Conservation (phyloP, 2,113 vertebrate genomes). For the Sander vitreus region DNA sequence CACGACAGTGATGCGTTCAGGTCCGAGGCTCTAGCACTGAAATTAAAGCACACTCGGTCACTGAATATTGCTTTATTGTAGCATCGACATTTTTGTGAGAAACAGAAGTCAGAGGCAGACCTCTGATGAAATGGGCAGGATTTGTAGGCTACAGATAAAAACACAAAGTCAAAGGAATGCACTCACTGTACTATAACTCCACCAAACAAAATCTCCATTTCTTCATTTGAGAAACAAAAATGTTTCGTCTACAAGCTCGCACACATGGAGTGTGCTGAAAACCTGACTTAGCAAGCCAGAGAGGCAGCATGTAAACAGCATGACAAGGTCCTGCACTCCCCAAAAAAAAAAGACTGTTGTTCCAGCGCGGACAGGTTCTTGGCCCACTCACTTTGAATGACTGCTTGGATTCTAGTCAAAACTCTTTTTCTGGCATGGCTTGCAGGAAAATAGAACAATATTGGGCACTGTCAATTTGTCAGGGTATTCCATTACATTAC, state of each 20-base stretch:
- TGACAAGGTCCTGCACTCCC: conserved; percentile 71
- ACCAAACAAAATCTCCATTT: conserved; percentile 26
- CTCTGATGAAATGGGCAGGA: conserved; percentile 1
- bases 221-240: conserved; percentile 38
- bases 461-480: conserved; percentile 67
- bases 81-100: conserved; percentile 10
- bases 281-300: conserved; percentile 53
- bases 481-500: conserved; percentile 61
- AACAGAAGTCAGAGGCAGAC: background rate
- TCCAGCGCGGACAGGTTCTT: conserved; percentile 76
- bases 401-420: conserved; percentile 74
- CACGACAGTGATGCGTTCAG: no score
- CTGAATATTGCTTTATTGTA: background rate
- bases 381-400: conserved; percentile 72
- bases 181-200: background rate
- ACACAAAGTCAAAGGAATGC: background rate
- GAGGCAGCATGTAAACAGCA: conserved; percentile 71
- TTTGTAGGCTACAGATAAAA: background rate
- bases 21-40: no score
- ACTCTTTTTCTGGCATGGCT: conserved; percentile 58
- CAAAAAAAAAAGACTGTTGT: conserved; percentile 66
- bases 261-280: conserved; percentile 43
- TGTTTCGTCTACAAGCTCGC: conserved; percentile 48
- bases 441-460: conserved; percentile 70
- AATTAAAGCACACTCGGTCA: no score